These are phyloP conservation scores for Lasioglossum figueresi DNA, from an alignment of 2,888 invertebrate species.

Conservation along the genomic window DNA sequence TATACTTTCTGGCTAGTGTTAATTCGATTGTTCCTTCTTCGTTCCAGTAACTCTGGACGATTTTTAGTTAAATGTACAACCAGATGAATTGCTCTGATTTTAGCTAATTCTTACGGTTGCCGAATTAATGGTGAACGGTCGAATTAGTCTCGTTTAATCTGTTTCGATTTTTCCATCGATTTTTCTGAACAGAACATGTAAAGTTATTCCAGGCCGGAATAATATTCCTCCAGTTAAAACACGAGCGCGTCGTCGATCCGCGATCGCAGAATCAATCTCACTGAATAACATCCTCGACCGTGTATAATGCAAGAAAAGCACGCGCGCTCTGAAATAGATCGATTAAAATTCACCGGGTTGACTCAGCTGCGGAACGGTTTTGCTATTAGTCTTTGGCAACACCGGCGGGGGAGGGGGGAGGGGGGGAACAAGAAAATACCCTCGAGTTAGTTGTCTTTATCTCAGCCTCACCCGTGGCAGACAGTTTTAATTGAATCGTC, in stretches of 20 bases:
- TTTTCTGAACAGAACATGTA: not conserved
- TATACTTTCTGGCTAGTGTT: not conserved
- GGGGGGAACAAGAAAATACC: not conserved
- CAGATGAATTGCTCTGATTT: not conserved
- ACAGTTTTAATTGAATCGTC: conserved; percentile 15
- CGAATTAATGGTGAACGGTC: no score
- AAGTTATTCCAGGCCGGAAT: not conserved
- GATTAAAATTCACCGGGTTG: conserved; percentile 4
- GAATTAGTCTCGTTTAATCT: not conserved
- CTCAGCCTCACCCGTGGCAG: not conserved
- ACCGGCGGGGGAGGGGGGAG: no score
- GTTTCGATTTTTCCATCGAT: not conserved
- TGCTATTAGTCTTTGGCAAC: not conserved
- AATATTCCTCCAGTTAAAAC: not conserved
- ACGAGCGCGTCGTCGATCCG: not conserved
- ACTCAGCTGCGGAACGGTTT: not conserved
- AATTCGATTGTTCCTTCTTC: not conserved
- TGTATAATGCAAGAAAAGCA: not conserved
- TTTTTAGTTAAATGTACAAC: no score
- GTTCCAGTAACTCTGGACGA: no score
- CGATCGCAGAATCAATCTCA: not conserved
- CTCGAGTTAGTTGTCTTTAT: not conserved
- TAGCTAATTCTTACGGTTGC: not conserved
- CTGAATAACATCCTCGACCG: not conserved
- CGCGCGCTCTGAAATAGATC: not conserved